phyloP scores from a whole-genome alignment of 2,113 vertebrate species.

The Callithrix jacchus region DNA sequence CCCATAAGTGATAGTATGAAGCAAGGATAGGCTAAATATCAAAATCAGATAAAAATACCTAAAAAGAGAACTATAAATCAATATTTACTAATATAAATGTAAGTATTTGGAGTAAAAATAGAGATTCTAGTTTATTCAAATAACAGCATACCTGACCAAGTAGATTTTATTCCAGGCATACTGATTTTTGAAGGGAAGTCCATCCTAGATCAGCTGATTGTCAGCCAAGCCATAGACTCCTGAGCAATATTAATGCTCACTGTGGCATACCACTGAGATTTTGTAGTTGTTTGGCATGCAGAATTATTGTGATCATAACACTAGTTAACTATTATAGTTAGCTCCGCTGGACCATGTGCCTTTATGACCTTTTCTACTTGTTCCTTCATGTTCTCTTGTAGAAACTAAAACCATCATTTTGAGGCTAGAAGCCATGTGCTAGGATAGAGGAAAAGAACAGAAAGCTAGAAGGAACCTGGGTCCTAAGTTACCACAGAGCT shows the following conservation, averaged over 20 bases:
- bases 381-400: not conserved
- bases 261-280: not conserved
- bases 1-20: not conserved
- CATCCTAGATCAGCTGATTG: not conserved
- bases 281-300: not conserved
- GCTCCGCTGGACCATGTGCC: not conserved
- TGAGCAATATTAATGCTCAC: not conserved
- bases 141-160: not conserved
- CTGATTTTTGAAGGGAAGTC: not conserved
- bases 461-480: not conserved
- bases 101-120: not conserved
- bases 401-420: not conserved
- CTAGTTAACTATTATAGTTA: not conserved
- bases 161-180: not conserved
- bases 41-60: not conserved
- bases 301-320: not conserved
- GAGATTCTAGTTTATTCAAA: constrained; percentile 26
- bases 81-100: not conserved
- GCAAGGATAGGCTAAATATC: not conserved
- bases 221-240: not conserved
- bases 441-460: not conserved
- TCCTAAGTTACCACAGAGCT: not conserved
- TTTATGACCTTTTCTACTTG: not conserved
- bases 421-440: not conserved
- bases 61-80: not conserved